Evolutionary conservation across 2,888 invertebrate species (phyloP).

Genomic region (Xestia rhomboidea): DNA sequence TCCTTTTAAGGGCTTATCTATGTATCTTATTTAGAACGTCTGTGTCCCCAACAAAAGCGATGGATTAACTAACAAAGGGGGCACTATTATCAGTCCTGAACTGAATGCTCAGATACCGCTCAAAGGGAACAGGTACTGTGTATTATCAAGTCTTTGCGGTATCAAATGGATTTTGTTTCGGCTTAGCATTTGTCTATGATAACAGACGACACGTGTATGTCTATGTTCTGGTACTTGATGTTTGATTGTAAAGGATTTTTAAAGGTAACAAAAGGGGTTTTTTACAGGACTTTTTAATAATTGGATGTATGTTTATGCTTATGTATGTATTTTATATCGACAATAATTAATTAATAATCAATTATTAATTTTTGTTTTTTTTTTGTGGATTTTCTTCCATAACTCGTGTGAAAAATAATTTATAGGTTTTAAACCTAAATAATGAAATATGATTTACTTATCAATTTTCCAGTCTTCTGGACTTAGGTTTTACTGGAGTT

Average conservation of each 20-base stretch:
- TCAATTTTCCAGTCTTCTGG: not conserved
- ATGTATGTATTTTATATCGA: too few relatives aligned
- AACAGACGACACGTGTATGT: slow-evolving; percentile 7
- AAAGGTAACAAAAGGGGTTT: not conserved
- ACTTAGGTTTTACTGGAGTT: not conserved
- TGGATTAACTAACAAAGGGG: slow-evolving; percentile 44
- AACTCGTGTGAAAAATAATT: not conserved
- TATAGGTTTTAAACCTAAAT: not conserved
- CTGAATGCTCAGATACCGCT: slow-evolving; percentile 29
- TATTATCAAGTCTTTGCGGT: slow-evolving; percentile 18
- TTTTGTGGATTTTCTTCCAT: too few relatives aligned
- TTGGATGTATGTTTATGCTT: too few relatives aligned
- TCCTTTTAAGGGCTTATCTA: not conserved
- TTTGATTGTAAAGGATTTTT: not conserved
- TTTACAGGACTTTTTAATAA: too few relatives aligned
- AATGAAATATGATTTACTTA: not conserved
- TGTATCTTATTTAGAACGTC: slow-evolving; percentile 19
- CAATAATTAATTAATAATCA: too few relatives aligned
- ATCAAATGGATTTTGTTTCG: slow-evolving; percentile 37
- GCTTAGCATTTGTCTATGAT: slow-evolving; percentile 12
- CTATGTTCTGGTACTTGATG: slow-evolving; percentile 24
- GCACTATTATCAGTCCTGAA: slow-evolving; percentile 23
- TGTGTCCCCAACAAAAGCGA: slow-evolving; percentile 13
- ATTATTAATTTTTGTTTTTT: too few relatives aligned
- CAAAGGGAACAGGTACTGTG: slow-evolving; percentile 39